phyloP scores from a whole-genome alignment of 2,797 vertebrate species.

The Falco novaeseelandiae region DNA sequence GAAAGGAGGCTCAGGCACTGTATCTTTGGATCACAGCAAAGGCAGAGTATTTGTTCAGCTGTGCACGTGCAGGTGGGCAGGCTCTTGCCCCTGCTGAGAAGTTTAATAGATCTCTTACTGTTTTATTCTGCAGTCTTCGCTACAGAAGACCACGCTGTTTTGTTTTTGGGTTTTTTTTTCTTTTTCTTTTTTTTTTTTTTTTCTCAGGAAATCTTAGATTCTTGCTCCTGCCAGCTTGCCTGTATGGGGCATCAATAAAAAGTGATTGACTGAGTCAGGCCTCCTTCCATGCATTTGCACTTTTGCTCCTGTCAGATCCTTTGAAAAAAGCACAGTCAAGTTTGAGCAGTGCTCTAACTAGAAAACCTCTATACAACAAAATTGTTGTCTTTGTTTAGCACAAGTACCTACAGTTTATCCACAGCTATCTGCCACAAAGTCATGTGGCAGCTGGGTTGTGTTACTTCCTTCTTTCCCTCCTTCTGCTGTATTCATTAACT shows the following conservation, averaged over 20 bases:
- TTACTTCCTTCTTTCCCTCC: neutral
- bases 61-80: slow-evolving; percentile 7
- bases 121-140: neutral
- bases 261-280: neutral
- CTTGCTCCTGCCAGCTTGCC: neutral
- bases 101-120: slow-evolving; percentile 13
- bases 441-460: neutral
- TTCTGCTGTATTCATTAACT: neutral
- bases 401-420: neutral
- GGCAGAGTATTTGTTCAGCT: slow-evolving; percentile 43
- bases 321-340: neutral
- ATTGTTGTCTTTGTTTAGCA: neutral
- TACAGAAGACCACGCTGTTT: neutral
- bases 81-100: neutral
- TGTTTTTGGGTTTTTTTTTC: neutral
- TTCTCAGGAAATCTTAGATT: neutral
- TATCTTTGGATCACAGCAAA: neutral
- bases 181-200: neutral
- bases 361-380: neutral
- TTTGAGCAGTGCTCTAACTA: neutral
- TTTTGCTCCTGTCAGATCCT: neutral
- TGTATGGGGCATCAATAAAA: neutral
- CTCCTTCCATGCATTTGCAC: neutral
- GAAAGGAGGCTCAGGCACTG: neutral
- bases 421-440: neutral